Conservation (phyloP, 2,888 invertebrate genomes). For the Coelopa pilipes region DNA sequence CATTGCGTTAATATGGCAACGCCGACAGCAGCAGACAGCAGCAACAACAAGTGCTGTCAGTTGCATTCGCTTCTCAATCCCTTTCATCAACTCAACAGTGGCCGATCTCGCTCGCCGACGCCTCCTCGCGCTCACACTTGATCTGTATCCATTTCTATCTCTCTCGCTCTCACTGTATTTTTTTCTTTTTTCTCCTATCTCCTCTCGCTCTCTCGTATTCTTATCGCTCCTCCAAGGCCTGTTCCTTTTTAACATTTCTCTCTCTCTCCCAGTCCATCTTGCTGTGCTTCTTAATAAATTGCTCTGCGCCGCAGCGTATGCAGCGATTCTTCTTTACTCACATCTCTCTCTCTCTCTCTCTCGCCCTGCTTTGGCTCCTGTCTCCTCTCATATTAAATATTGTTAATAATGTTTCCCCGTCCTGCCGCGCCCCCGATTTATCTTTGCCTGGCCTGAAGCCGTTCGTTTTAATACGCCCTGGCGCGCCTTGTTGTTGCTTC, state of each 20-base stretch:
- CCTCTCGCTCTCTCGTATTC: too few relatives aligned
- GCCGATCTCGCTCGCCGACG: background rate
- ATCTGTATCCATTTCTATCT: background rate
- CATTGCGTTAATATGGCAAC: background rate
- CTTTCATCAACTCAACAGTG: too few relatives aligned
- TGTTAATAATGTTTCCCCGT: conserved; percentile 30
- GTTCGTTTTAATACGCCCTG: conserved; percentile 18
- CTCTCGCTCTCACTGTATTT: background rate
- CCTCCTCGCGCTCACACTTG: background rate
- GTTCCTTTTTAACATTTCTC: background rate
- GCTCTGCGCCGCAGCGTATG: conserved; percentile 33
- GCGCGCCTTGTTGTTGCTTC: too few relatives aligned
- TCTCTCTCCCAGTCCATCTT: background rate
- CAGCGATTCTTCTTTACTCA: conserved; percentile 16
- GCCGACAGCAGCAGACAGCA: conserved; percentile 3
- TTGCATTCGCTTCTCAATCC: background rate
- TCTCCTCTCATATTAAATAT: conserved; percentile 5
- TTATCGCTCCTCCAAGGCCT: too few relatives aligned
- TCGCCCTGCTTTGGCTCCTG: too few relatives aligned
- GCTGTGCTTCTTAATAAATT: conserved; percentile 31
- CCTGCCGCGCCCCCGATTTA: background rate
- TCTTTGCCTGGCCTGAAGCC: too few relatives aligned
- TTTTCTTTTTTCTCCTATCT: too few relatives aligned
- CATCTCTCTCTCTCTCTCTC: too few relatives aligned
- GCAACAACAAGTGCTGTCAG: conserved; percentile 4